Evolutionary conservation across 2,113 vertebrate species (phyloP), one percentile per base, ranked within the genome.

Genomic region (Alligator sinensis): DNA sequence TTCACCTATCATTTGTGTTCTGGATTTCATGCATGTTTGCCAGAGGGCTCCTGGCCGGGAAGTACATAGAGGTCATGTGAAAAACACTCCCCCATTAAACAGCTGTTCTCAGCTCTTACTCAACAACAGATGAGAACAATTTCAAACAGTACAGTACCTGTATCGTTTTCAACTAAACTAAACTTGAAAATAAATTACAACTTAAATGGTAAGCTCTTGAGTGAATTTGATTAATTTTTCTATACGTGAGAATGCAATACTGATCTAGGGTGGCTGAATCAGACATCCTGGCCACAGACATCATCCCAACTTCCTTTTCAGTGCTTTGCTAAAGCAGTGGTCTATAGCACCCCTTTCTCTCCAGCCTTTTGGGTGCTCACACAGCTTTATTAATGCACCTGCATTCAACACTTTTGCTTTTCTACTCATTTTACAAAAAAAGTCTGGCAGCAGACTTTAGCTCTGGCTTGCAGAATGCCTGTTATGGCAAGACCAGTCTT

Each of bases 1-100:
- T 92, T 95, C 89, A 96, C 87, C 92, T 90, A 84, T 91, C 95
- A 96, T 95, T 95, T 97, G 92, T 94, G 93, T 92, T 96, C 94
- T 96, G 70, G 76, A 94, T 91, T 94, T 93, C 91, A 94, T 19
- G 47, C 89, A 94, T 74, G 38, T 68, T 96, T 96, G 92, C 91
- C 80, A 89, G 86, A 94, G n/a, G 59, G 79, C 64, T 81, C 92
- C 95, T 89, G 94, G 93, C 79, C 96, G 91, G 96, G 87, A 87
- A 96, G 91, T 90, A 93, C 83, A 95, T 80, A 88, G 2, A 84
- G 84, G 82, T 87, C 94, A 88, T 58, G 59, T 90, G 95, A 96
- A 97, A 96, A 62, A 93, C 79, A 74, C 66, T 82, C 47, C 55
- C 89, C 64, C 87, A 62, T 34, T 34, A 58, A n/a, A 94, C 1